These are phyloP conservation scores for Hystrix brachyura DNA, from an alignment of 2,113 vertebrate genomes.

Conservation along the genomic window DNA sequence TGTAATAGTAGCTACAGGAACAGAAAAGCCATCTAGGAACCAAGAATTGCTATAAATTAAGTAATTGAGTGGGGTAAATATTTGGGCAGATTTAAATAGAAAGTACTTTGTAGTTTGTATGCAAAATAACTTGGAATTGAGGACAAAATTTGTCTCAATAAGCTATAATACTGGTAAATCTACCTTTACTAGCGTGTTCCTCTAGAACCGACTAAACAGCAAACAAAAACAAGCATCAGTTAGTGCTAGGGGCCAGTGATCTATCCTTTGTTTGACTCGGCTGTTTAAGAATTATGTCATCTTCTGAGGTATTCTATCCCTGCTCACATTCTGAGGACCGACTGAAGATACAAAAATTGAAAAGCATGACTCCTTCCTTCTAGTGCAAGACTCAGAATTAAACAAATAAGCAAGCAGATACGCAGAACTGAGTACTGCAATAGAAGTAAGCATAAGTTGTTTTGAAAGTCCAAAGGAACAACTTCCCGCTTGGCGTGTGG, in stretches of 20 bases:
- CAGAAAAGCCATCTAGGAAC: background rate
- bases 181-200: background rate
- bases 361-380: background rate
- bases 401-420: background rate
- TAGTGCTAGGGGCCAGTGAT: background rate
- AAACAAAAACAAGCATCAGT: background rate
- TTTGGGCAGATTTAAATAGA: background rate
- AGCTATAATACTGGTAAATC: background rate
- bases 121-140: background rate
- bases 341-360: background rate
- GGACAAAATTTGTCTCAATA: background rate
- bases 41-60: constrained; percentile 4
- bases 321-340: background rate
- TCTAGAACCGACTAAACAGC: background rate
- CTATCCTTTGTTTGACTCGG: background rate
- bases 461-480: background rate
- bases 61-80: background rate
- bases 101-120: background rate
- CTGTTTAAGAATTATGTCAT: background rate
- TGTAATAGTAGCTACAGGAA: background rate
- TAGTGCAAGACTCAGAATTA: background rate
- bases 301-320: too few relatives aligned
- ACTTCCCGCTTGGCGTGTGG: background rate
- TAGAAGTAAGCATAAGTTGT: background rate
- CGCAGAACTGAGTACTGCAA: background rate